Evolutionary conservation across 2,888 invertebrate species (phyloP), one percentile per base, ranked within the genome.

Genomic region (Aspidiotus rigidus): DNA sequence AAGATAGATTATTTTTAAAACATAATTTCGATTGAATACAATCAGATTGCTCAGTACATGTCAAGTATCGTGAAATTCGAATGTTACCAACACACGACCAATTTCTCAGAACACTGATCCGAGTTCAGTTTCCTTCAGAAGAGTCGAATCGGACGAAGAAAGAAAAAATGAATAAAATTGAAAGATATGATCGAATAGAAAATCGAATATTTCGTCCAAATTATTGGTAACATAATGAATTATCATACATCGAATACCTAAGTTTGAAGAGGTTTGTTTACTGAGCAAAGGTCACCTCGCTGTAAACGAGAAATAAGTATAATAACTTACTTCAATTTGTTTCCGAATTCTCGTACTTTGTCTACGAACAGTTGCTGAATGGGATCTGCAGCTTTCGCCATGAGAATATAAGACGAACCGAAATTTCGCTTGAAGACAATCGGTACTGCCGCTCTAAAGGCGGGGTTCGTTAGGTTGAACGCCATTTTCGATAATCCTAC

Each of bases 341-440:
- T n/a, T 55, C 85, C 88, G 81, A 93, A 97, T 80, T 95, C 94
- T 72, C 86, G 83, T 74, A 96, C 83, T 85, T 96, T 95, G 74
- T 95, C 91, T 54, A 96, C 78, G 79, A 97, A 97, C 64, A 96
- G 80, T 79, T 95, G 89, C 79, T 96, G 96, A 76, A 97, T 91
- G 7, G 96, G 95, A 78, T 97, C 96, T 3, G 83, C 79, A 2
- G 85, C 87, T 77, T 88, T 89, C 75, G 84, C 84, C 54, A 86
- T 77, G 42, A 81, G 82, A 62, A 87, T 85, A 57, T 87, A 86
- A 63, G 85, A 79, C 61, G 90, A 82, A 69, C 89, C 90, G 75
- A 92, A 79, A 78, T 87, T 90, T 71, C 90, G 83, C 57, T 59
- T 69, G 16, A 16, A 7, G 7, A 53, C 28, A 9, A 49, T 39